Base-by-base conservation (phyloP, 2,113 vertebrate species). In the Pleuronectes platessa region DNA sequence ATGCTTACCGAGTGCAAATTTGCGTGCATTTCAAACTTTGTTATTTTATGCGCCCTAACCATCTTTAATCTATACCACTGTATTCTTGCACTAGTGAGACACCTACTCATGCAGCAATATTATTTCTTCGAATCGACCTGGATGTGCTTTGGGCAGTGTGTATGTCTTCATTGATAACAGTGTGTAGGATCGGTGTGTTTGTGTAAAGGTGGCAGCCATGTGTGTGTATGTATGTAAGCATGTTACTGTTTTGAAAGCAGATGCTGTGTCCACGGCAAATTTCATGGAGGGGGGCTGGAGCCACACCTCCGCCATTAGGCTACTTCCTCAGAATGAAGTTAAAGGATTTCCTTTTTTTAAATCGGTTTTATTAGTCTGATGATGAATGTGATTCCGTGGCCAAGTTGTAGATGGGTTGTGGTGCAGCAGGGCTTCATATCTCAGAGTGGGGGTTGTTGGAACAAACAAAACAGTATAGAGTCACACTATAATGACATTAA, bases 401-500 rank as follows among this genome's bases (percentile, higher is more conserved):
- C 31, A 12, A 31, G 31, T 31, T 11, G 27, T 20, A 60, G 3
- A 37, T 5, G 11, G 18, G 31, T 11, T 65, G 40, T 18, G 62
- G 23, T 20, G 63, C 51, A 23, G 24, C 17, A 42, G 13, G 8
- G 8, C 15, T 67, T 17, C n/a, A 17, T 20, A 31, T 68, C 42
- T 31, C 18, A 12, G 4, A 4, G 3, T 63, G 35, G 51, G 21
- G 47, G 20, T 49, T 68, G 37, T 61, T 60, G 9, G 69, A 54
- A 51, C 47, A 51, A 26, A 24, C 53, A 51, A 61, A 60, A 59
- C 2, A 31, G n/a, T 21, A 65, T 45, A 40, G 15, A 64, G 53
- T 71, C 4, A 4, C 2, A 47, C 14, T 66, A 8, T 62, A 77
- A 85, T 54, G 5, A 40, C 51, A 79, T 81, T 71, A 83, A 65